Evolutionary conservation across 2,888 invertebrate species (phyloP), one percentile per base, ranked within the genome.

Genomic region (Tenthredo mesomela): DNA sequence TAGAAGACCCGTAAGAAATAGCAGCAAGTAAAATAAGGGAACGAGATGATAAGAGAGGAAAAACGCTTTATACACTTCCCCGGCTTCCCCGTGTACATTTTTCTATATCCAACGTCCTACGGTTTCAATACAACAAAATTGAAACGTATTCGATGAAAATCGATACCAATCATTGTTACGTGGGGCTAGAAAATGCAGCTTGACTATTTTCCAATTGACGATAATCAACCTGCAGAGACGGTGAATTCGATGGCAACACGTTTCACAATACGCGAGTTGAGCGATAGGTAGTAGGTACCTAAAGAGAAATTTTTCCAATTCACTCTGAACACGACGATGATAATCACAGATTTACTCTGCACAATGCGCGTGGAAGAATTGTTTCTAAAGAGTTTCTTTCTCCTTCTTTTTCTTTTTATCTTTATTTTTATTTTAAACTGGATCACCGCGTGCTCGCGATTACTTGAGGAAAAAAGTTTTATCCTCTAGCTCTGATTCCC

Each of bases 151-250:
- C 43, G 21, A 10, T 43, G 43, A 73, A 73, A 73, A 73, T 73
- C 43, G 71, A 73, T 73, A 73, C 71, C 71, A 73, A 73, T 73
- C 50, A 50, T 77, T 54, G 29, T 50, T 47, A 77, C 50, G 29
- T 33, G 54, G 18, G 10, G 33, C 18, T 77, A 18, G 15, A 77
- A 54, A 77, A 54, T 50, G 29, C 25, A 15, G 33, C 54, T 18
- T 12, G 29, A 73, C 77, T 77, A 54, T 77, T 77, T 77, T 77
- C 77, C 77, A 33, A 77, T 77, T n/a, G 77, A n/a, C 77, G 77
- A 54, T 21, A 77, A 33, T 12, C 47, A 18, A 50, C 15, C n/a
- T n/a, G n/a, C 77, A 29, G 29, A 50, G 12, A 18, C 77, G 50
- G 43, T 21, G 54, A 54, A 77, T 77, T 54, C 18, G 18, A n/a